Evolutionary conservation across 2,888 invertebrate species (phyloP), one percentile per base, ranked within the genome.

Genomic region (Nephrocerus scutellatus): DNA sequence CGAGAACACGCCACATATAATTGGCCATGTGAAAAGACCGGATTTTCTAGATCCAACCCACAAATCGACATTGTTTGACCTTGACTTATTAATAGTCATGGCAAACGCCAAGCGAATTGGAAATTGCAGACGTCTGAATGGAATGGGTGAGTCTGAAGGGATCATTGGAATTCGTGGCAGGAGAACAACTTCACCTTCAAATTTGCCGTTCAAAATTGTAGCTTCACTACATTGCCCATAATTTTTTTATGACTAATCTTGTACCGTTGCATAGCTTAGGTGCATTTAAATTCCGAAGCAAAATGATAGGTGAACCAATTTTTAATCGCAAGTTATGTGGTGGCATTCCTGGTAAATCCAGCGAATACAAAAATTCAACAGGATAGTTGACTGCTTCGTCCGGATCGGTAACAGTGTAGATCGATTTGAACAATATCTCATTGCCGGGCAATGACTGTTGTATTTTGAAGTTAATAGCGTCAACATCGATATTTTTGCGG

Each of bases 101-200:
- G 55, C 55, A 48, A 56, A 56, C 25, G 54, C 56, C 14, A 57
- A 38, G 36, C 54, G 43, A 29, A 58, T 46, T 6, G 56, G 57
- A 48, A 57, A 60, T 43, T 62, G 59, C 16, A 55, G 13, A 20
- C 57, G 38, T 45, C 53, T 57, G 36, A 62, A 59, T 38, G 46
- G 35, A 36, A 61, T 48, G 36, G 55, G 53, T 30, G 50, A 24
- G 46, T 60, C 54, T 6, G 46, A 55, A 20, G 53, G 53, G 32
- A 59, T 57, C 50, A 59, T 54, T 30, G 57, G 58, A 30, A 60
- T 60, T 7, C 53, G 49, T 43, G 60, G 55, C 34, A 63, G 48
- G 6, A 53, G 43, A 15, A 58, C 52, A 31, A 28, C 30, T 33
- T 46, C 37, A 30, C 33, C 30, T 40, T n/a, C n/a, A n/a, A n/a